Evolutionary conservation across 2,113 vertebrate species (phyloP), one percentile per base, ranked within the genome.

Genomic region (Struthidea cinerea): DNA sequence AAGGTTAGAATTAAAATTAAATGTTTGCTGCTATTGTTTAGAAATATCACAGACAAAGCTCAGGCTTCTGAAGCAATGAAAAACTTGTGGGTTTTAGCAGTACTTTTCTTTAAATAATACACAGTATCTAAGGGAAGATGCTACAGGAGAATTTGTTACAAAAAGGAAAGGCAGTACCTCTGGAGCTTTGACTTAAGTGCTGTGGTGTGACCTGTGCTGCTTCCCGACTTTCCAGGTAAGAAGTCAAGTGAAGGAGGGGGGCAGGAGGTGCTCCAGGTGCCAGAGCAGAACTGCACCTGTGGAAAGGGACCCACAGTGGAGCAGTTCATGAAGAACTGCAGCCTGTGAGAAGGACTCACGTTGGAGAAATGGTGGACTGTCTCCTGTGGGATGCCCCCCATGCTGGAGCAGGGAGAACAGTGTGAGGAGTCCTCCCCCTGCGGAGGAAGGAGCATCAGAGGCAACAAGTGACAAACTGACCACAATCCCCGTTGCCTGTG

Each of bases 1-100:
- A 83, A 91, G 89, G 67, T 95, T 93, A 89, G 94, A 87, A 94
- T 93, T 75, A 85, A 94, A 94, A 77, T 87, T 50, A 84, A 87
- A 59, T 64, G 64, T 85, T 89, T 85, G 28, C 57, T 89, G 12
- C 39, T 69, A 28, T 90, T 93, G 67, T 76, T 67, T 83, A 37
- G 61, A 93, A 93, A 87, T 91, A 81, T 7, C 15, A 1, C 65
- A 88, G 85, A 71, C 37, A 91, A 93, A 83, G 49, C 42, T 28
- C 16, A 39, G 39, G 20, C 32, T 94, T 94, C 19, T 80, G 10
- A 85, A 79, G 46, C 82, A 69, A 53, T 68, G 49, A 73, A 73
- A 71, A 82, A 49, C 57, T 33, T 24, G 10, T 70, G 33, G 9
- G 24, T 50, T 68, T 85, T 35, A 53, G 39, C 32, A 78, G n/a